phyloP scores from a whole-genome alignment of 2,797 vertebrate genomes.

The Ctenopoma kingsleyae region DNA sequence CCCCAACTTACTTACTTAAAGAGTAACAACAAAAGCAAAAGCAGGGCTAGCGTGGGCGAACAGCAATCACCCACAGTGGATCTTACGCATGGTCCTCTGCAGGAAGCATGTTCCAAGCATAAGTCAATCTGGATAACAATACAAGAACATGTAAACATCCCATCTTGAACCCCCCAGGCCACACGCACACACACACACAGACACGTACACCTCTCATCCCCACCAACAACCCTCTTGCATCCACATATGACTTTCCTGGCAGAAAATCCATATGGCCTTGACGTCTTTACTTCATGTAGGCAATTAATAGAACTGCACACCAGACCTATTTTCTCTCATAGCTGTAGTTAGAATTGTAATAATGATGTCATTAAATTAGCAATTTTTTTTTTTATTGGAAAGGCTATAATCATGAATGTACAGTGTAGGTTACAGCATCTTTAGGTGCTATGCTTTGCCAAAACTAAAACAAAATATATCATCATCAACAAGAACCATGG shows the following conservation, averaged over 20 bases:
- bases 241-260: slow-evolving; percentile 80
- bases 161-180: slow-evolving; percentile 27
- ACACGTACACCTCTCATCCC: background rate
- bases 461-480: background rate
- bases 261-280: slow-evolving; percentile 86
- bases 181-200: background rate
- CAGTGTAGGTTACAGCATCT: slow-evolving; percentile 7
- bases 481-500: no score
- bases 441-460: background rate
- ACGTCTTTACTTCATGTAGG: slow-evolving; percentile 84
- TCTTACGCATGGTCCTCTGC: no score
- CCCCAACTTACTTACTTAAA: no score
- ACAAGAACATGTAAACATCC: slow-evolving; percentile 72
- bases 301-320: slow-evolving; percentile 82
- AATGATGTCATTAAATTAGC: slow-evolving; percentile 52
- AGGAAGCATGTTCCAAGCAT: no score
- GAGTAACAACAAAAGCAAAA: no score
- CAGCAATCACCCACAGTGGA: no score
- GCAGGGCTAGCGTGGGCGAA: no score
- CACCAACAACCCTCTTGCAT: slow-evolving; percentile 63
- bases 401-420: slow-evolving; percentile 15
- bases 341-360: slow-evolving; percentile 73
- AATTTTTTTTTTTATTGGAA: slow-evolving; percentile 53
- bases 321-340: slow-evolving; percentile 80
- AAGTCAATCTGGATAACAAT: no score